Evolutionary conservation across 2,888 invertebrate species (phyloP), one percentile per base, ranked within the genome.

Genomic region (Rhamnusium bicolor): DNA sequence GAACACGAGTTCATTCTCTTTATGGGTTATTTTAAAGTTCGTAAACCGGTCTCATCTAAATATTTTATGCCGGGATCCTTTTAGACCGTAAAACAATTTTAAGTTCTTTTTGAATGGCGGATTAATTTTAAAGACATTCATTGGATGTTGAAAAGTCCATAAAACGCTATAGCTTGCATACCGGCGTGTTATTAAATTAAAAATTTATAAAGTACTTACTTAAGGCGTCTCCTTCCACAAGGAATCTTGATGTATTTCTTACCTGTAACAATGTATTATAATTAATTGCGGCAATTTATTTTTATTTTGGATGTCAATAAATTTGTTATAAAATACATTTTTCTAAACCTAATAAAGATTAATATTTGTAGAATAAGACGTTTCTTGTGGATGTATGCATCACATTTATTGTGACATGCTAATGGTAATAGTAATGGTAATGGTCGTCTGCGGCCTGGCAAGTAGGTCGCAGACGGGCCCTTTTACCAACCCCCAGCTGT

Each of bases 1-100:
- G 40, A 54, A 62, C 62, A 54, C 47, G 69, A 62, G 14, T 63
- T 70, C 62, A 46, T 70, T 53, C 65, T 65, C 71, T 69, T 69
- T 68, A 72, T 67, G 72, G 66, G 70, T 53, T 67, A 53, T 40
- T 67, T 72, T 66, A 68, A 62, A 72, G 62, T 69, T 69, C 67
- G 66, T 67, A 72, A 69, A 72, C 68, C 71, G 66, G 58, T 72
- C 67, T 72, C 66, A 61, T 72, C 69, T 72, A 63, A 68, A 72
- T 72, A 72, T 69, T 72, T 72, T 68, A 72, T 69, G 32, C 60
- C 60, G 16, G 46, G 56, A 51, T 67, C 67, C 56, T 53, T 65
- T 66, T 49, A 29, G 60, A 32, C 63, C 71, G 60, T 66, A 71
- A 71, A 66, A 72, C 67, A 72, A 67, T 69, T 72, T 72, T 61